Percentiles rank a stretch among this genome's conserved stretches.
Evolutionary conservation across 2,888 invertebrate species (phyloP).

Genomic region (Microctonus aethiopoides): DNA sequence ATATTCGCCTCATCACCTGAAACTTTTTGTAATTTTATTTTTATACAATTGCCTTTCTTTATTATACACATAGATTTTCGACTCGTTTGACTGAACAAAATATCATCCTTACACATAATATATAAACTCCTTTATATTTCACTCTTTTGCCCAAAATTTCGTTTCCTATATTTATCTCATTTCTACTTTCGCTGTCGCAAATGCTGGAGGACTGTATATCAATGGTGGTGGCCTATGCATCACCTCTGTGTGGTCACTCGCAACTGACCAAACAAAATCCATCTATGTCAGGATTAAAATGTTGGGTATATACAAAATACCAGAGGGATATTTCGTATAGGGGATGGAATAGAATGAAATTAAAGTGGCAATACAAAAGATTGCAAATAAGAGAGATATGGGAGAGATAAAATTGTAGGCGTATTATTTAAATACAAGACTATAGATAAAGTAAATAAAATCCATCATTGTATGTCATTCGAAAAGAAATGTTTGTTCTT

Average conservation of each 20-base stretch:
- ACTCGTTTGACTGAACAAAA: constrained; percentile 6
- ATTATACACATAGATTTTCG: too few relatives aligned
- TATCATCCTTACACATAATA: neutral
- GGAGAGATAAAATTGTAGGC: constrained; percentile 35
- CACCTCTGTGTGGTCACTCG: constrained; percentile 36
- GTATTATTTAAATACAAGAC: constrained; percentile 49
- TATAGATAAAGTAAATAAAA: constrained; percentile 57
- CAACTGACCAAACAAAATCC: constrained; percentile 64
- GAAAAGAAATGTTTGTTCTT: too few relatives aligned
- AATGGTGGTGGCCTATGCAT: constrained; percentile 29
- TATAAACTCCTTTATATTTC: constrained; percentile 10
- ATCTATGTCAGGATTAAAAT: constrained; percentile 67
- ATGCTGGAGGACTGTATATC: neutral
- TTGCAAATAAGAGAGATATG: constrained; percentile 25
- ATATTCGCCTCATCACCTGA: constrained; percentile 39
- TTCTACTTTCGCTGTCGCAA: constrained; percentile 30
- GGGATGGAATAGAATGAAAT: constrained; percentile 36
- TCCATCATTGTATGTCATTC: constrained; percentile 57
- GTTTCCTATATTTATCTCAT: constrained; percentile 4
- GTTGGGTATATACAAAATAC: constrained; percentile 59
- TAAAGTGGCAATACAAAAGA: constrained; percentile 24
- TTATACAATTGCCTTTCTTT: constrained; percentile 12
- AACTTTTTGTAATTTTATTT: constrained; percentile 6
- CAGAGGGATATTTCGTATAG: constrained; percentile 40
- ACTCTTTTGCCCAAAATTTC: constrained; percentile 13